These are phyloP conservation scores for Lithodes maja DNA, from an alignment of 2,888 invertebrate genomes.

Conservation along the genomic window DNA sequence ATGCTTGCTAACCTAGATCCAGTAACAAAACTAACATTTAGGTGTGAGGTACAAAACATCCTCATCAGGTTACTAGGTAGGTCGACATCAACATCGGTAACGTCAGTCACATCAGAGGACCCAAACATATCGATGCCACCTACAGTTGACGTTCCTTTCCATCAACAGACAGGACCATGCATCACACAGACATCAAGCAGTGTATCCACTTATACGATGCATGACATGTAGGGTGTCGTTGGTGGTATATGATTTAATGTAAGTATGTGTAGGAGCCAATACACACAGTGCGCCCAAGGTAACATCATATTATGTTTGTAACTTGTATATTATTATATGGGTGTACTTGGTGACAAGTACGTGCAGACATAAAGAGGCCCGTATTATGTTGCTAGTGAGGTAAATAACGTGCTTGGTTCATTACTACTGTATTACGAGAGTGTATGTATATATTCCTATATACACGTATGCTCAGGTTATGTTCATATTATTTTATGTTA, in stretches of 20 bases:
- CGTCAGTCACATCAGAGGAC: background rate
- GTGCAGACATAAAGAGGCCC: background rate
- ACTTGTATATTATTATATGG: background rate
- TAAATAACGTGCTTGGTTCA: background rate
- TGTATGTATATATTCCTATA: background rate
- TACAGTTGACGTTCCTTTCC: background rate
- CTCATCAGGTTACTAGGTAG: background rate
- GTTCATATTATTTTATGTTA: background rate
- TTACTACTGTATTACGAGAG: background rate
- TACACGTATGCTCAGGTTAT: background rate
- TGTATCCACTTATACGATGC: constrained; percentile 1
- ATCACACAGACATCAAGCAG: background rate
- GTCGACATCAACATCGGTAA: background rate
- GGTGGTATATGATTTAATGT: background rate
- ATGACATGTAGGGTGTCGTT: background rate
- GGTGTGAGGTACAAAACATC: constrained; percentile 1
- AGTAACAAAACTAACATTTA: background rate
- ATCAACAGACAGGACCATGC: background rate
- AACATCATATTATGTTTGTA: background rate
- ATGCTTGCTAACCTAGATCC: background rate
- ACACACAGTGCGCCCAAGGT: background rate
- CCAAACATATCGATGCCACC: constrained; percentile 1
- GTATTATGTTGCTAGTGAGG: background rate
- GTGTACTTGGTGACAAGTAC: background rate
- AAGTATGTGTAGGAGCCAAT: background rate